These are phyloP conservation scores for Megalonaias nervosa DNA, from an alignment of 1,140 invertebrate genomes.

Conservation along the genomic window DNA sequence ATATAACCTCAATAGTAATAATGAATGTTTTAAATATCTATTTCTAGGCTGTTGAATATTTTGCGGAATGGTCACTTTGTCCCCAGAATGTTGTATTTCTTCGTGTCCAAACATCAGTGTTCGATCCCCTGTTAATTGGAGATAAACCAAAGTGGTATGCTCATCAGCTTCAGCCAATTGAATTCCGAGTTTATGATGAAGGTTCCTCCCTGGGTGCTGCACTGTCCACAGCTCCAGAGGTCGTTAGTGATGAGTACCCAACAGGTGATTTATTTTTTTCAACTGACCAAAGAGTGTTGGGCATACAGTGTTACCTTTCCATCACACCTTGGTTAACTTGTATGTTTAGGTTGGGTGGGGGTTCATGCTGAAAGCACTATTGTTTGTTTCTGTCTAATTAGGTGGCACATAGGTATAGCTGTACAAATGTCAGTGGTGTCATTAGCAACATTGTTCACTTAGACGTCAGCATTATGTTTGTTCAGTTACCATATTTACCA, in stretches of 20 bases:
- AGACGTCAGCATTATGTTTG: too few species aligned
- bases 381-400: too few species aligned
- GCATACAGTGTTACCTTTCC: too few species aligned
- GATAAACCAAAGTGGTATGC: constrained; percentile 97
- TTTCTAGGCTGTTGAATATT: constrained; percentile 93
- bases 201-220: constrained; percentile 73
- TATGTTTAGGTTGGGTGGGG: too few species aligned
- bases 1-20: too few species aligned
- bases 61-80: constrained; percentile 97
- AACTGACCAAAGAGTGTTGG: too few species aligned
- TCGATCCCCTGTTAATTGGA: constrained; percentile 94
- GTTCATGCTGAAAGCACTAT: too few species aligned
- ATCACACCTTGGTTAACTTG: too few species aligned
- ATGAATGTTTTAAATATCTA: constrained; percentile 6
- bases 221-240: constrained; percentile 52
- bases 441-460: too few species aligned
- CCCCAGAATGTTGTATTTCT: constrained; percentile 98
- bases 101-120: constrained; percentile 95
- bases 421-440: too few species aligned
- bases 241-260: constrained; percentile 81
- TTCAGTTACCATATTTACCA: too few species aligned
- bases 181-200: constrained; percentile 93
- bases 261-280: constrained; percentile 73
- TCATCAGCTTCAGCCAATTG: constrained; percentile 88
- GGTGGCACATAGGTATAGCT: too few species aligned